phyloP scores from a whole-genome alignment of 2,113 vertebrate species.

The Syngnathus scovelli region DNA sequence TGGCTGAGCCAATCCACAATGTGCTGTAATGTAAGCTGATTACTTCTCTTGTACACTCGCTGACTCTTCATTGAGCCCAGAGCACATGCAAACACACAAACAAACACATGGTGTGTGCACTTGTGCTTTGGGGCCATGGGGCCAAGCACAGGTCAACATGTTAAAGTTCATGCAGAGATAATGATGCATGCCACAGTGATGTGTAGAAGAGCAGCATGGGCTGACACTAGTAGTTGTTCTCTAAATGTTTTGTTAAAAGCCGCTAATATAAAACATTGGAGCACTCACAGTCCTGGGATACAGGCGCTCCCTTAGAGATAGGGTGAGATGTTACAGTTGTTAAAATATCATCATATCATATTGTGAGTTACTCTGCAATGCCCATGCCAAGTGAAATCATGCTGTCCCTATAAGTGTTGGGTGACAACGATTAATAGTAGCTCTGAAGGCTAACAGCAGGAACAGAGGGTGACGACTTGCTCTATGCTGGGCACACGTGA shows the following conservation, averaged over 20 bases:
- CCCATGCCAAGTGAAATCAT: too few species aligned
- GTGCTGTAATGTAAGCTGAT: constrained; percentile 11
- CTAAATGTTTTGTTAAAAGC: neutral
- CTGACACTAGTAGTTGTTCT: constrained; percentile 6
- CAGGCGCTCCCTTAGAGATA: too few species aligned
- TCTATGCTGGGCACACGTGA: neutral
- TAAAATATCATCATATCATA: too few species aligned
- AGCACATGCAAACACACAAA: constrained; percentile 4
- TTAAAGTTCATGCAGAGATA: constrained; percentile 45
- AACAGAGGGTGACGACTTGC: neutral
- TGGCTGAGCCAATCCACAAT: constrained; percentile 8
- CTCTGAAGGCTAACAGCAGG: neutral
- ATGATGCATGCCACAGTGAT: constrained; percentile 22
- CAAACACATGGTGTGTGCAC: constrained; percentile 16
- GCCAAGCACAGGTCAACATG: constrained; percentile 37
- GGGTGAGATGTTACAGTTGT: too few species aligned
- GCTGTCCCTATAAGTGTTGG: too few species aligned
- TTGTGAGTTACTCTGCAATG: too few species aligned
- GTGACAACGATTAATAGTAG: neutral
- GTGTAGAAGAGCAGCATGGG: constrained; percentile 20
- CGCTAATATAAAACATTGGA: neutral
- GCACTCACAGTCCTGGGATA: too few species aligned
- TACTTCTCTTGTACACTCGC: constrained; percentile 1
- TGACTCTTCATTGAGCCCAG: neutral
- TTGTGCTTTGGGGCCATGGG: constrained; percentile 10